Base-by-base conservation (phyloP, 2,888 invertebrate species). In the Spatulosminthurus flaviceps region DNA sequence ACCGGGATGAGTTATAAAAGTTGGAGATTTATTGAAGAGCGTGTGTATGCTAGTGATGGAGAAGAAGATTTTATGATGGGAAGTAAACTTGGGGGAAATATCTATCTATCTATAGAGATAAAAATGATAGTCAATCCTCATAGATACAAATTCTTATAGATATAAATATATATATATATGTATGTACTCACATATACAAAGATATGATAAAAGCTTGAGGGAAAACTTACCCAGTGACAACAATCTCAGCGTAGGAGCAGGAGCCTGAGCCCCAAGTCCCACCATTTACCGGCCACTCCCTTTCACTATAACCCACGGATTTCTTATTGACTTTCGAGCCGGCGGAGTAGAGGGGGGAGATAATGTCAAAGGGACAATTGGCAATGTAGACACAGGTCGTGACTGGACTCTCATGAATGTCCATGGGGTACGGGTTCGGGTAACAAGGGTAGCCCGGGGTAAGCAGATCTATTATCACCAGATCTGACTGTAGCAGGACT, bases 351-450 rank as follows among this genome's bases (percentile, higher is more conserved):
- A 98, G 94, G 85, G 98, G 98, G 80, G 98, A 97, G 87, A 98
- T 97, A 88, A 99, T 91, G 89, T 99, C 98, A 81, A 95, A 94
- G 67, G 98, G 98, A 89, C 98, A 98, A 90, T 99, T 98, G 79
- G 97, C 97, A 88, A 97, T 92, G 90, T 99, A 99, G 81, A 94
- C 92, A 89, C 97, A 96, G 89, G 95, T 95, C 79, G 98, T 98
- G 87, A 99, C 98, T 26, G 98, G 95, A 76, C 97, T 97, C 90
- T 99, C 98, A 90, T 99, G 98, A 86, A 99, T 92, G 90, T 99
- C 98, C 77, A 76, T 76, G 29, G 76, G 76, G 64, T 76, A 76
- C 67, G 98, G 99, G 90, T 98, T 98, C 90, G 98, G 98, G 90
- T 98, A 96, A 89, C 97, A 97, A 28, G 98, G 98, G 90, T 97